These are phyloP conservation scores for Potamilus streckersoni DNA, from an alignment of 1,140 invertebrate genomes.

Conservation along the genomic window DNA sequence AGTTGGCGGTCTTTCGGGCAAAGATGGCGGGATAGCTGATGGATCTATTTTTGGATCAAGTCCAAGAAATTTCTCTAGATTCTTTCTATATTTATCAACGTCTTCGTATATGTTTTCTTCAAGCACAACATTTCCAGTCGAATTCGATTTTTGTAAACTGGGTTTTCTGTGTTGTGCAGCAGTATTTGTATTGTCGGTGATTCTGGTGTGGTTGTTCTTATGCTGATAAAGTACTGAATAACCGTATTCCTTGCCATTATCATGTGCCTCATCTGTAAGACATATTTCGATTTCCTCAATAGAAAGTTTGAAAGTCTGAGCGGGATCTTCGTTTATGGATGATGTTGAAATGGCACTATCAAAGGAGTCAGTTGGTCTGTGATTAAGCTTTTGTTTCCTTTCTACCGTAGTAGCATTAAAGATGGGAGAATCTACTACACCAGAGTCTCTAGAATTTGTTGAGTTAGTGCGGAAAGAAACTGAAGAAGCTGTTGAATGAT, in stretches of 20 bases:
- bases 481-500: constrained; percentile 27
- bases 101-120: constrained; percentile 44
- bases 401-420: constrained; percentile 1
- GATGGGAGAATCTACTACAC: constrained; percentile 19
- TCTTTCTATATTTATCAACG: constrained; percentile 31
- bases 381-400: constrained; percentile 1
- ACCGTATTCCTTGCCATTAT: neutral
- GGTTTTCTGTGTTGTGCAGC: neutral
- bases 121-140: constrained; percentile 22
- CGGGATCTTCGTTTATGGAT: constrained; percentile 20
- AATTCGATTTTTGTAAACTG: constrained; percentile 25
- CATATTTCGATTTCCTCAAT: constrained; percentile 17
- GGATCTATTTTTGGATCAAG: constrained; percentile 25
- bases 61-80: constrained; percentile 29
- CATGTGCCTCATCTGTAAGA: neutral
- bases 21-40: constrained; percentile 19
- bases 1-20: constrained; percentile 25
- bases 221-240: neutral
- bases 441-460: constrained; percentile 36
- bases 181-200: neutral
- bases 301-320: constrained; percentile 3
- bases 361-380: constrained; percentile 39
- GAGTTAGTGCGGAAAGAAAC: constrained; percentile 20
- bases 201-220: constrained; percentile 2
- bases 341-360: constrained; percentile 43